Base-by-base conservation (phyloP, 2,113 vertebrate genomes). In the Alosa alosa region DNA sequence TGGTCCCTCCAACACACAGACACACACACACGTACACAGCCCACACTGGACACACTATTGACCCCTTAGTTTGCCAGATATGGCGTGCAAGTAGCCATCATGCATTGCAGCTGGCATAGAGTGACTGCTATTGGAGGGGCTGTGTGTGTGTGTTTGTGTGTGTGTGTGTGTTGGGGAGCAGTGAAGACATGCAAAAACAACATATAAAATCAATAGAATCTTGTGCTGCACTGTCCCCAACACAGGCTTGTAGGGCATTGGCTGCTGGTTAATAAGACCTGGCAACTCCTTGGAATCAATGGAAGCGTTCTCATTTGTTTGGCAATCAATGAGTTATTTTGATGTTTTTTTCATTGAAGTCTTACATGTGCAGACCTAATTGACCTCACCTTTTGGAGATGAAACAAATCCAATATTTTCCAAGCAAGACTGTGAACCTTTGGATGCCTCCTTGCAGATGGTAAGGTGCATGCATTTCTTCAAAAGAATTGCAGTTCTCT, bases 241-340 rank as follows among this genome's bases (percentile, higher is more conserved):
- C 88, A 88, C 91, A 91, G 91, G 91, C 92, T 92, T 93, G 86
- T 89, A 92, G 93, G 94, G 93, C 93, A 86, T 91, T 86, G 89
- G 85, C 92, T 89, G 92, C 92, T 93, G 92, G 94, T 95, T 95
- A 95, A 95, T 94, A 95, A 94, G 93, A 95, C 93, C 92, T 91
- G 50, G 84, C 91, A 91, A 78, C 92, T 92, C 93, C 88, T 90
- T 82, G 55, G 87, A 87, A 95, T 96, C 94, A 94, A 95, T 95
- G 93, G 47, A 86, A 91, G 88, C 86, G 87, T 93, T 92, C 93
- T 91, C 91, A 92, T 90, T 86, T 84, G 60, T 91, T 90, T 90
- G 75, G 39, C 89, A 91, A 95, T 96, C 94, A 93, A 95, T 96
- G 92, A 1, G 4, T 81, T 88, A 31, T 89, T 91, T 91, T 93